Evolutionary conservation across 2,113 vertebrate genomes (phyloP), one percentile per base, ranked within the genome.

Genomic region (Apodemus speciosus): DNA sequence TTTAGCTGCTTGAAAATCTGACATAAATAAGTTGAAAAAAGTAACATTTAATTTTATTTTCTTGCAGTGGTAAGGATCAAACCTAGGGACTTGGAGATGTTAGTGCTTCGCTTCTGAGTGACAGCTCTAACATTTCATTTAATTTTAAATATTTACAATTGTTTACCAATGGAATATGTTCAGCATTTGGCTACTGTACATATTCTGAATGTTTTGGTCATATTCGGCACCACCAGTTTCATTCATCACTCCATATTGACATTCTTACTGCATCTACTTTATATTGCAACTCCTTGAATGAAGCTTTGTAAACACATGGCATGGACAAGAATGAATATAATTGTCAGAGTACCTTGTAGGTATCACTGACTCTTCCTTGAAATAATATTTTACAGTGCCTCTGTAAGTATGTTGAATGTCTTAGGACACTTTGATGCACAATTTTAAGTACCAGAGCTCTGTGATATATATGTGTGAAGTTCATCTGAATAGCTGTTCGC

Each of bases 191-290:
- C 88, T 15, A 69, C 58, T 80, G 11, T 15, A 53, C 6, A 77
- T 25, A 21, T 9, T 94, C 32, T 66, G 38, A 91, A 73, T 83
- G 11, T 18, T 95, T 90, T 25, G 2, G 92, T 88, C 62, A 68
- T 35, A 77, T 68, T 43, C 14, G 62, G 68, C 14, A 73, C 49
- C 85, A 58, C 58, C 32, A 64, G 2, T 13, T 43, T 89, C 69
- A 64, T 93, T 83, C 93, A 66, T 49, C 85, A 46, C 87, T 64
- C 20, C 35, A 35, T 51, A 15, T 2, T 93, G 27, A 69, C 68
- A 86, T 93, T 89, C 90, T 11, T n/a, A 90, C 20, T 91, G 7
- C 58, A 77, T 30, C 38, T 90, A 43, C 49, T 86, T 92, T 92
- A 93, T 77, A 92, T 88, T n/a, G 76, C 14, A 68, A 32, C 38